Percentiles rank a stretch among this genome's conserved stretches.
Conservation (phyloP, 2,113 vertebrate species). For the Lepidothrix coronata region DNA sequence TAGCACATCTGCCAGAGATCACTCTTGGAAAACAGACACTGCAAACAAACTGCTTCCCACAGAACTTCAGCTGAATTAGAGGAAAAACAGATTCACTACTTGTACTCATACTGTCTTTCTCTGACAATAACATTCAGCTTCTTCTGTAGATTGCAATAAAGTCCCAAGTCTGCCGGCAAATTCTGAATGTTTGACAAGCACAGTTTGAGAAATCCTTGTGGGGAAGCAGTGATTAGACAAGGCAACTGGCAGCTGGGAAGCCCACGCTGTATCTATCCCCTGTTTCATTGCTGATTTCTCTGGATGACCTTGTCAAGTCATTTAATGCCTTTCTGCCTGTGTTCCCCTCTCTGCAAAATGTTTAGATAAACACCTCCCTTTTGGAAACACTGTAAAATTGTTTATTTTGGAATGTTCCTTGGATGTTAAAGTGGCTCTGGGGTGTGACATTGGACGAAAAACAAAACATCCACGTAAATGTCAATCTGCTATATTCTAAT, state of each 20-base stretch:
- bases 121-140: not conserved
- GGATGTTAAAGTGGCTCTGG: not conserved
- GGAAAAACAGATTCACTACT: not conserved
- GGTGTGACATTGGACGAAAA: not conserved
- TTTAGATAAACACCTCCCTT: not conserved
- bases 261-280: not conserved
- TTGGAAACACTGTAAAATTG: not conserved
- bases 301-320: conserved; percentile 31
- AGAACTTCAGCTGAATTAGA: not conserved
- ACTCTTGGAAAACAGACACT: not conserved
- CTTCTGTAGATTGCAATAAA: not conserved
- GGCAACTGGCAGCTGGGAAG: conserved; percentile 23
- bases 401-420: not conserved
- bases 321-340: not conserved
- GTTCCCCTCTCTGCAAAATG: not conserved
- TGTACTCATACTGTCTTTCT: not conserved
- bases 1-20: not conserved
- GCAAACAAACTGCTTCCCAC: not conserved
- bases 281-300: not conserved
- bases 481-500: not conserved
- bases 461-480: not conserved
- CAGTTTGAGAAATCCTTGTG: not conserved
- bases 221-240: conserved; percentile 20
- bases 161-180: not conserved
- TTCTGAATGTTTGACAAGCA: not conserved